Percentiles rank a stretch among this genome's conserved stretches.
Conservation (phyloP, 2,888 invertebrate genomes). For the Lasioglossum lativentre region DNA sequence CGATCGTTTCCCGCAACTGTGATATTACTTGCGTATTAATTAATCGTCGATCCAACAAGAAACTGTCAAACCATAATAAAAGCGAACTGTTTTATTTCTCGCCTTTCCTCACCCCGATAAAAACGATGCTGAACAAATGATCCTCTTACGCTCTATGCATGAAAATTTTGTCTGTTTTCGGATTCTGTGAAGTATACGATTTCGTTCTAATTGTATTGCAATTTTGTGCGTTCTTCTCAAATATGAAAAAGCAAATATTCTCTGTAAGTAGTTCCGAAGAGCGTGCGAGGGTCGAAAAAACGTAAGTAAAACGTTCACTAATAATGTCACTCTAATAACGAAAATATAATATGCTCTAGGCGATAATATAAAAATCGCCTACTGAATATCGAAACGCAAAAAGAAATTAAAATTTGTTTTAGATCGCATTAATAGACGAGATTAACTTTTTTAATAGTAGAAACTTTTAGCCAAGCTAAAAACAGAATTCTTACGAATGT, state of each 20-base stretch:
- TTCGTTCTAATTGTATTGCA: not conserved
- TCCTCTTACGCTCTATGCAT: not conserved
- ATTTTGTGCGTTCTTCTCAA: not conserved
- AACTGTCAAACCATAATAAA: constrained; percentile 70
- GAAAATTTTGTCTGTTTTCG: not conserved
- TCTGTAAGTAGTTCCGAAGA: not conserved
- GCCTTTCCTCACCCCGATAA: not conserved
- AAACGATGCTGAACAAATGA: not conserved
- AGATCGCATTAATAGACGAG: not conserved
- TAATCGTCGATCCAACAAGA: constrained; percentile 80
- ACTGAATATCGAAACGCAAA: not conserved
- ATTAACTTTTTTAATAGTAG: not conserved
- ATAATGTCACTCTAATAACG: not conserved
- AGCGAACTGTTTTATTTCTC: constrained; percentile 63
- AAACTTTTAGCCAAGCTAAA: not conserved
- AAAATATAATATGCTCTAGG: not conserved
- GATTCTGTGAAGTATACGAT: not conserved
- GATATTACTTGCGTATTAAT: constrained; percentile 84
- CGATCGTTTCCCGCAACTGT: constrained; percentile 80
- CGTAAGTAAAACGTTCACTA: not conserved
- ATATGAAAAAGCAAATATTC: not conserved
- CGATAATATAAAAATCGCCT: not conserved
- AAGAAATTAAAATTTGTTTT: not conserved
- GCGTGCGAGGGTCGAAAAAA: not conserved
- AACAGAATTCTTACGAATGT: not conserved